phyloP scores from a whole-genome alignment of 2,113 vertebrate species.

The Cephalopholis sonnerati region DNA sequence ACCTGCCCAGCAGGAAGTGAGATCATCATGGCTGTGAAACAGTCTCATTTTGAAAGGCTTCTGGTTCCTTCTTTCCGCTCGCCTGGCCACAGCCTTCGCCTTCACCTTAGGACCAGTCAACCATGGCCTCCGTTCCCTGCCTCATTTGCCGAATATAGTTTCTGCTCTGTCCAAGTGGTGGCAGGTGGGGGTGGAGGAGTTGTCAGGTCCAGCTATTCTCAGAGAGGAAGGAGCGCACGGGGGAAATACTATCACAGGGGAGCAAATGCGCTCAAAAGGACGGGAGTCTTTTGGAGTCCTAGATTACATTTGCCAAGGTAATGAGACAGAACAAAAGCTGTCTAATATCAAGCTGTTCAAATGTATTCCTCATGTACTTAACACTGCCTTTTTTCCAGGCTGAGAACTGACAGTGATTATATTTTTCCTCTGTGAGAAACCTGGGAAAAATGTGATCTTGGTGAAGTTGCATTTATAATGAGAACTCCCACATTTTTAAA shows the following conservation, averaged over 20 bases:
- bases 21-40: slow-evolving; percentile 59
- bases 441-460: slow-evolving; percentile 23
- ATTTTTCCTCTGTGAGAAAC: slow-evolving; percentile 37
- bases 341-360: slow-evolving; percentile 70
- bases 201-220: slow-evolving; percentile 64
- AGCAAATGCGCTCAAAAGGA: slow-evolving; percentile 47
- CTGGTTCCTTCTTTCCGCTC: slow-evolving; percentile 40
- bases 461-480: slow-evolving; percentile 10
- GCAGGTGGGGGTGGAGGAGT: slow-evolving; percentile 65
- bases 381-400: slow-evolving; percentile 39
- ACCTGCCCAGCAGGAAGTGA: slow-evolving; percentile 55
- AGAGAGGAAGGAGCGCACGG: slow-evolving; percentile 39
- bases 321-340: slow-evolving; percentile 79
- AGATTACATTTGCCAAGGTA: slow-evolving; percentile 77
- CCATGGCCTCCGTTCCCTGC: slow-evolving; percentile 65
- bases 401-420: slow-evolving; percentile 33
- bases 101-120: slow-evolving; percentile 65
- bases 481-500: not conserved
- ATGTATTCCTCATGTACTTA: slow-evolving; percentile 69
- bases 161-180: slow-evolving; percentile 73
- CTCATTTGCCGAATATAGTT: slow-evolving; percentile 78
- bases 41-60: slow-evolving; percentile 46
- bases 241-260: slow-evolving; percentile 53
- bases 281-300: slow-evolving; percentile 52
- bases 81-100: slow-evolving; percentile 59